These are phyloP conservation scores for Hippocampus zosterae DNA, from an alignment of 2,113 vertebrate species.

Conservation along the genomic window DNA sequence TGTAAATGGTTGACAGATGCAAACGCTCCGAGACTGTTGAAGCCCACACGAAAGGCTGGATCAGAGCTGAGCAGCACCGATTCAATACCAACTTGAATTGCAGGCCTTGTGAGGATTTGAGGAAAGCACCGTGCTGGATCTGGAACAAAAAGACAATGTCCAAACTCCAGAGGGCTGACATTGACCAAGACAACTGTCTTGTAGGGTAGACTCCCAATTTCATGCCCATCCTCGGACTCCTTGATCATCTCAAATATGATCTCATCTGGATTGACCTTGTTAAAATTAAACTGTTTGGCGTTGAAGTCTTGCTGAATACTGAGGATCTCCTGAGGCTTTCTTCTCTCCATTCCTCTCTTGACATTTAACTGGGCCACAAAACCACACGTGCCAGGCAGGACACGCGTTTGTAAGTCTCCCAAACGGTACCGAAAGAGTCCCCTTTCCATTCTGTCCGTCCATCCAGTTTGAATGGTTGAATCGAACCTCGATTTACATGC, in stretches of 20 bases:
- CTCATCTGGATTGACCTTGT: slow-evolving; percentile 75
- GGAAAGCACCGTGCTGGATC: slow-evolving; percentile 71
- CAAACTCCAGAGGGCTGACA: slow-evolving; percentile 83
- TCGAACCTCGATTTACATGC: slow-evolving; percentile 70
- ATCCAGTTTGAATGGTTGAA: slow-evolving; percentile 62
- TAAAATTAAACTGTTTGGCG: slow-evolving; percentile 81
- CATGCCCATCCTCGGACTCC: neutral
- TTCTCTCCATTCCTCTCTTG: slow-evolving; percentile 73
- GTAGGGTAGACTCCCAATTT: neutral
- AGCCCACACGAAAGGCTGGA: slow-evolving; percentile 83
- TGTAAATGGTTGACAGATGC: slow-evolving; percentile 93
- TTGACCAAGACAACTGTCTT: slow-evolving; percentile 76
- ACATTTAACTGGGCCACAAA: slow-evolving; percentile 85
- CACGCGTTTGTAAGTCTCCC: slow-evolving; percentile 71
- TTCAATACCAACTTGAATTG: slow-evolving; percentile 72
- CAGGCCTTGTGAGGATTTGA: slow-evolving; percentile 73
- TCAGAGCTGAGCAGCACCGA: slow-evolving; percentile 79
- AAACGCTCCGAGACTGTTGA: slow-evolving; percentile 88
- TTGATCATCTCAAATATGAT: slow-evolving; percentile 75
- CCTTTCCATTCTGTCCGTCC: slow-evolving; percentile 75
- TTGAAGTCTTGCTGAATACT: slow-evolving; percentile 81
- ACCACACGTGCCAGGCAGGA: slow-evolving; percentile 71
- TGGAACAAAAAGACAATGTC: slow-evolving; percentile 85
- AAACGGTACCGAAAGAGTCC: slow-evolving; percentile 84
- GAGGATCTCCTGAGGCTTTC: slow-evolving; percentile 79